Percentiles rank a stretch among this genome's conserved stretches.
These are phyloP conservation scores for Brachionus plicatilis DNA, from an alignment of 1,140 invertebrate genomes.

Conservation along the genomic window DNA sequence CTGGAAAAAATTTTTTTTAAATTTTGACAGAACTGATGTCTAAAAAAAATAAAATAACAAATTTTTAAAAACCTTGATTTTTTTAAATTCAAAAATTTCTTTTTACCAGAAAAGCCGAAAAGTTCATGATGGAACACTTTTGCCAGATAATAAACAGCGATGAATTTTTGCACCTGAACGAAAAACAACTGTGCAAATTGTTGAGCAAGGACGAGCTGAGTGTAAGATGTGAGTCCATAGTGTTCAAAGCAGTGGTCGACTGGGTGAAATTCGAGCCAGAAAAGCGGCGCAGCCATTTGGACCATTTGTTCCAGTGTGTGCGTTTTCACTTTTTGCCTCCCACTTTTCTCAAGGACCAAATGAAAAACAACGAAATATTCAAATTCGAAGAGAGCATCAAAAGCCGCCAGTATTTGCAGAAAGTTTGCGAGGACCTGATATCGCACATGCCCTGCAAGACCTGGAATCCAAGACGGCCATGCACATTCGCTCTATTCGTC, in stretches of 20 bases:
- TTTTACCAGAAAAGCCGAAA: constrained; percentile 62
- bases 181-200: constrained; percentile 68
- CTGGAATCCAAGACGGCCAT: constrained; percentile 5
- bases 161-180: constrained; percentile 76
- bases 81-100: neutral
- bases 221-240: constrained; percentile 80
- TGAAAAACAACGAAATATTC: constrained; percentile 80
- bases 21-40: too few species aligned
- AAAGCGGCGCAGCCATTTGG: constrained; percentile 73
- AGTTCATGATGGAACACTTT: constrained; percentile 83
- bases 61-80: neutral
- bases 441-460: constrained; percentile 32
- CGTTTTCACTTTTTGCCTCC: constrained; percentile 85
- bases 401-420: constrained; percentile 26
- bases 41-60: neutral
- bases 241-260: constrained; percentile 72
- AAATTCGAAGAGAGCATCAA: constrained; percentile 51
- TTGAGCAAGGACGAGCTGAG: constrained; percentile 81
- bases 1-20: neutral
- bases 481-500: constrained; percentile 31
- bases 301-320: constrained; percentile 75
- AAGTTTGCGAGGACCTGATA: constrained; percentile 24
- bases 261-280: constrained; percentile 83
- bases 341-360: constrained; percentile 79
- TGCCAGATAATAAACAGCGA: constrained; percentile 80